Percentiles rank a stretch among this genome's conserved stretches.
phyloP scores from a whole-genome alignment of 2,888 invertebrate genomes.

The Electrophaes corylata region DNA sequence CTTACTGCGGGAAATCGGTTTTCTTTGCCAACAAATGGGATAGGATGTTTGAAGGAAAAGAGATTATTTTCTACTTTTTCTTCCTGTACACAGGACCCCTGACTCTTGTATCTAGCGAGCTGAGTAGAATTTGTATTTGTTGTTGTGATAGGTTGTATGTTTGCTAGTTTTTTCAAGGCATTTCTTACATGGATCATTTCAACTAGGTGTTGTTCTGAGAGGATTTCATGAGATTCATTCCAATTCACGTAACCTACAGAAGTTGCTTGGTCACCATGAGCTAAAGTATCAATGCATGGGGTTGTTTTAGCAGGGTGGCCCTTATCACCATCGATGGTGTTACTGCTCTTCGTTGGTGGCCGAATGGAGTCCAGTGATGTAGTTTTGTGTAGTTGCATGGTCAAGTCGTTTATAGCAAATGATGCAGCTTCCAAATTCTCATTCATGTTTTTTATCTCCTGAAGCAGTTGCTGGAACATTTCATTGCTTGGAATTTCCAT shows the following conservation, averaged over 20 bases:
- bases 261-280: not conserved
- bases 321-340: too few relatives aligned
- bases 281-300: not conserved
- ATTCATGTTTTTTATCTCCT: slow-evolving; percentile 8
- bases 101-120: not conserved
- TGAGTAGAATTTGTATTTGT: not conserved
- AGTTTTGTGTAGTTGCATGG: not conserved
- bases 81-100: too few relatives aligned
- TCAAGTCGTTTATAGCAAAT: slow-evolving; percentile 7
- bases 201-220: not conserved
- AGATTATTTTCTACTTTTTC: not conserved
- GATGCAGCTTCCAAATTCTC: slow-evolving; percentile 2
- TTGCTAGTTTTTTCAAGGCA: not conserved
- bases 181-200: not conserved
- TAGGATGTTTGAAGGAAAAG: not conserved
- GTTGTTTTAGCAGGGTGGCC: not conserved
- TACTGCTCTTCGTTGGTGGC: not conserved
- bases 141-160: not conserved
- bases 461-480: not conserved
- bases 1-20: slow-evolving; percentile 12
- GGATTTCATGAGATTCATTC: not conserved
- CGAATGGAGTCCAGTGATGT: not conserved
- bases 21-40: not conserved
- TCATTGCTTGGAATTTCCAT: not conserved
- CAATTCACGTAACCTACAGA: slow-evolving; percentile 13